These are phyloP conservation scores for Gymnocypris eckloni DNA, from an alignment of 2,797 vertebrate species.

Conservation along the genomic window DNA sequence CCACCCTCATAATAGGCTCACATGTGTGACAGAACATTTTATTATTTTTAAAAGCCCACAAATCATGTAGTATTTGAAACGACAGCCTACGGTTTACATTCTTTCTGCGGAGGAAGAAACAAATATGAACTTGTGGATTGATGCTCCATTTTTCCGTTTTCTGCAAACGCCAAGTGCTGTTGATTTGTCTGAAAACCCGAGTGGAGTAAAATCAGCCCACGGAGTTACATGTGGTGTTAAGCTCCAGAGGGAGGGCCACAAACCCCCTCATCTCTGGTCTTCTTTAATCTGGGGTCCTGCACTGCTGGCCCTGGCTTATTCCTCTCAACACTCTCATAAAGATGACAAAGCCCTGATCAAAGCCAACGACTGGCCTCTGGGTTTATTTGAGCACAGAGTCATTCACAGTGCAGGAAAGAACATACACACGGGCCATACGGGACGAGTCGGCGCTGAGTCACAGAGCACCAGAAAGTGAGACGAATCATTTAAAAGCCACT, in stretches of 20 bases:
- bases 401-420: conserved; percentile 56
- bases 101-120: conserved; percentile 52
- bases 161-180: background rate
- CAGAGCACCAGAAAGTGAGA: conserved; percentile 49
- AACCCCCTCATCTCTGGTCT: conserved; percentile 30
- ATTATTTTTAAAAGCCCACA: conserved; percentile 27
- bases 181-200: conserved; percentile 39
- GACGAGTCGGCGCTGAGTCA: conserved; percentile 46
- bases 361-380: conserved; percentile 68
- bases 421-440: conserved; percentile 35
- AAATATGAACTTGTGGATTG: conserved; percentile 57
- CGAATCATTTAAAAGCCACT: conserved; percentile 63
- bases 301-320: conserved; percentile 76
- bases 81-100: conserved; percentile 53
- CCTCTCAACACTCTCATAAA: conserved; percentile 83
- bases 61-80: conserved; percentile 51
- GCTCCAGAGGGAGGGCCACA: conserved; percentile 36
- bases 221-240: conserved; percentile 33
- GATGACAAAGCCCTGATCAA: conserved; percentile 82
- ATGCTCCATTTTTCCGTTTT: conserved; percentile 48
- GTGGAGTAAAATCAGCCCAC: conserved; percentile 28
- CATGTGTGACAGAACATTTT: conserved; percentile 33
- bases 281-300: conserved; percentile 55
- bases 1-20: conserved; percentile 41
- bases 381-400: conserved; percentile 58